Evolutionary conservation across 2,797 vertebrate genomes (phyloP), one percentile per base, ranked within the genome.

Genomic region (Cynodonichthys magdalenae): DNA sequence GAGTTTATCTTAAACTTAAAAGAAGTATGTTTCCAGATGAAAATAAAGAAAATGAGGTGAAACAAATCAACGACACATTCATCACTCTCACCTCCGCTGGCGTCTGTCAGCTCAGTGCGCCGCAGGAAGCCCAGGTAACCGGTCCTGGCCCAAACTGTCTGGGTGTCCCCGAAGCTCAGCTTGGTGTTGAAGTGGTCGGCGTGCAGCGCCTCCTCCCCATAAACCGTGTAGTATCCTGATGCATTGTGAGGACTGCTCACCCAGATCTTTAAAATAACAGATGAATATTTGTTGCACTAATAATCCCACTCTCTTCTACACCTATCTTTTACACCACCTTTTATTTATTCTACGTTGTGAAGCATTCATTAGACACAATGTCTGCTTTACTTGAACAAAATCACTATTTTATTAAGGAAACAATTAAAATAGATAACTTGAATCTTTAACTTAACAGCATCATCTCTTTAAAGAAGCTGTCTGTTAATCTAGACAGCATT

Each of bases 221-320:
- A 96, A 50, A 97, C 95, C 0, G 96, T 98, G 89, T 97, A 97
- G 90, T 99, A 99, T 36, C 97, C 97, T 0, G 94, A 94, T 41
- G 97, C 96, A 0, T 97, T 99, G 89, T 98, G 97, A 0, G 96
- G 96, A 67, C 97, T 96, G 82, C 96, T 97, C 79, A 99, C 97
- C 97, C 97, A 99, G 46, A 99, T 85, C 97, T 98, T 53, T 48
- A 39, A 55, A 1, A 63, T 6, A 8, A 39, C 61, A 3, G 2
- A 41, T 4, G 17, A 1, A 5, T 44, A 8, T 36, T 24, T 49
- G 34, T 18, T 31, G 28, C 17, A 48, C 49, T 31, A 15, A n/a
- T 6, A 8, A 45, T 29, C 18, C 2, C 7, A 46, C 10, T 1
- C 17, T 44, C 12, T 55, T 41, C 58, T 58, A 28, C 15, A n/a